Conservation (phyloP, 30 jellyfish, hydroid and myxozoan species). For the Euphysa ruthae region DNA sequence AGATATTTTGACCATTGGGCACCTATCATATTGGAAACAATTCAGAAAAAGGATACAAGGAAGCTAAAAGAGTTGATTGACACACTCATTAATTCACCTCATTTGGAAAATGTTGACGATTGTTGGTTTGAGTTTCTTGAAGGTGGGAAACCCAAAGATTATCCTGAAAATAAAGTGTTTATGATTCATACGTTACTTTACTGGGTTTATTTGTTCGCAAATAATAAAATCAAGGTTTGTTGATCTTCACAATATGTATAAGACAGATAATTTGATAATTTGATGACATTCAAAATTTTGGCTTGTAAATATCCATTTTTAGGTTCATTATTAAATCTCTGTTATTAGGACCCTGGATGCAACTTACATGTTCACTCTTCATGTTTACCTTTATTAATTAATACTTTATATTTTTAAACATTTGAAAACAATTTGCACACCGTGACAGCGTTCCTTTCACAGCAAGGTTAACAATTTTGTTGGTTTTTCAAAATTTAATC, state of each 20-base stretch:
- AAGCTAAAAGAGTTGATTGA: background rate
- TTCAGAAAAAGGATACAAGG: background rate
- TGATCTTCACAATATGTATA: too few relatives aligned
- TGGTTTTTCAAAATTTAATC: too few relatives aligned
- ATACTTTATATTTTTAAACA: too few relatives aligned
- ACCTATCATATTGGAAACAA: background rate
- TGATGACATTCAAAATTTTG: background rate
- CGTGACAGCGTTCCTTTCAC: too few relatives aligned
- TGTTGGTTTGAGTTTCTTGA: slow-evolving; percentile 2
- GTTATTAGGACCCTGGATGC: too few relatives aligned
- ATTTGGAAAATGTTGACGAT: background rate
- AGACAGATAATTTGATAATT: background rate
- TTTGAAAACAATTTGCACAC: too few relatives aligned
- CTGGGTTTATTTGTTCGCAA: background rate
- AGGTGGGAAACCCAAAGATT: background rate
- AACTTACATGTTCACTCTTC: too few relatives aligned
- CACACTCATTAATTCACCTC: background rate
- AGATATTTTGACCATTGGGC: background rate
- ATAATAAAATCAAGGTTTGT: background rate
- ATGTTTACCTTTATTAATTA: too few relatives aligned
- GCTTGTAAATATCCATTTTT: background rate
- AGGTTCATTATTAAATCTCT: too few relatives aligned
- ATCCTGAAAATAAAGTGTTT: background rate
- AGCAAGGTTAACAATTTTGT: too few relatives aligned
- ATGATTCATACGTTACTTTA: background rate